Evolutionary conservation across 2,113 vertebrate genomes (phyloP), one percentile per base, ranked within the genome.

Genomic region (Dasyprocta punctata): DNA sequence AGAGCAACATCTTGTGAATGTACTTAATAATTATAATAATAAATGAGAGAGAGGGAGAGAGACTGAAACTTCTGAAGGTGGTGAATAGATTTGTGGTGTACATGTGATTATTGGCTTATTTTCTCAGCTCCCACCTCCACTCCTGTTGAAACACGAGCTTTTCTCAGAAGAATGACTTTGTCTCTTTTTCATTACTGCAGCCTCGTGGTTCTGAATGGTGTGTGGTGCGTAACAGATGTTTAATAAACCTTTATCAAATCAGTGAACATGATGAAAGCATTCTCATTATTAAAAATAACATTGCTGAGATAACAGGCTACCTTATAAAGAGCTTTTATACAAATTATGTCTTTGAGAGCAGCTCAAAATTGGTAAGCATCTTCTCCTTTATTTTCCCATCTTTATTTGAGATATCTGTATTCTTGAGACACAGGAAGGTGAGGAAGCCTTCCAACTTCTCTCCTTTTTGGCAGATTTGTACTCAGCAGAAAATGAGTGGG

Each of bases 221-320:
- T 7, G 14, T 90, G 30, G 44, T 19, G 78, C 26, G 60, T 12
- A 71, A 33, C 20, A 56, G 60, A 71, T 91, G 19, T 38, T 78
- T 86, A 83, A 71, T 63, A 89, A 94, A 88, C 69, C 90, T 65
- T 73, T 92, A 90, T 87, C 52, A 38, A 92, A 36, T 60, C 7
- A 77, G 5, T 86, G 36, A 92, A 89, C 60, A 58, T 44, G 33
- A 17, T 47, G n/a, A 94, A 73, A 95, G 36, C 9, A 77, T 41
- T 85, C 83, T 75, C 7, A 56, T 94, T 81, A 52, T 90, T 78
- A 49, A 92, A 95, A 86, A 52, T 87, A 93, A 69, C 36, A 61
- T 26, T 89, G n/a, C 63, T 89, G 86, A 73, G 26, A 49, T 80
- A 92, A 52, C 3, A 69, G 75, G 16, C 61, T 96, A 28, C 33